phyloP scores from a whole-genome alignment of 2,797 vertebrate species.

The Carapus acus region DNA sequence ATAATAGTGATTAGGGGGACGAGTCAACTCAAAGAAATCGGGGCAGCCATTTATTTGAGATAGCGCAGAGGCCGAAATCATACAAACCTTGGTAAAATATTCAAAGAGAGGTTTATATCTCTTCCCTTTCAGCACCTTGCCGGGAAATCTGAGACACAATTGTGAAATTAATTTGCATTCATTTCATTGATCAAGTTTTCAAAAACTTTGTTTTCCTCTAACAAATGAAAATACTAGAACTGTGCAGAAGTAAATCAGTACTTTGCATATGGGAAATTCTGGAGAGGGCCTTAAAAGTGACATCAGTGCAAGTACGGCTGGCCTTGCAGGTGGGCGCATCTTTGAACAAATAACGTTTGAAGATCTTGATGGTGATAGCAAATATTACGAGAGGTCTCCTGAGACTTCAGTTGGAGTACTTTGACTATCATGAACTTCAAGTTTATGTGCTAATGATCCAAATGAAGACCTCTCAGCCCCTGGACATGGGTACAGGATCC shows the following conservation, averaged over 20 bases:
- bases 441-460: neutral
- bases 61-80: conserved; percentile 5
- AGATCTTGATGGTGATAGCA: conserved; percentile 5
- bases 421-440: conserved; percentile 7
- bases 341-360: neutral
- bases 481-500: conserved; percentile 7
- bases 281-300: neutral
- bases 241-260: neutral
- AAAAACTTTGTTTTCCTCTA: too few relatives aligned
- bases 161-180: too few relatives aligned
- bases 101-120: conserved; percentile 90
- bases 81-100: conserved; percentile 89
- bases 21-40: too few relatives aligned
- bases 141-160: conserved; percentile 84
- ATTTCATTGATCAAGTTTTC: too few relatives aligned
- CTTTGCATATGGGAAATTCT: neutral
- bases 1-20: conserved; percentile 5
- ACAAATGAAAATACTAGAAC: too few relatives aligned
- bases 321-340: too few relatives aligned
- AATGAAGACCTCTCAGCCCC: neutral
- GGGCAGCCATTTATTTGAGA: too few relatives aligned
- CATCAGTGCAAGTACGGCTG: too few relatives aligned
- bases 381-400: conserved; percentile 1
- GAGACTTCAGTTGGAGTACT: conserved; percentile 12
- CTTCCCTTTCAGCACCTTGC: conserved; percentile 85